Evolutionary conservation across 2,888 invertebrate species (phyloP).

Genomic region (Agrochola lota): DNA sequence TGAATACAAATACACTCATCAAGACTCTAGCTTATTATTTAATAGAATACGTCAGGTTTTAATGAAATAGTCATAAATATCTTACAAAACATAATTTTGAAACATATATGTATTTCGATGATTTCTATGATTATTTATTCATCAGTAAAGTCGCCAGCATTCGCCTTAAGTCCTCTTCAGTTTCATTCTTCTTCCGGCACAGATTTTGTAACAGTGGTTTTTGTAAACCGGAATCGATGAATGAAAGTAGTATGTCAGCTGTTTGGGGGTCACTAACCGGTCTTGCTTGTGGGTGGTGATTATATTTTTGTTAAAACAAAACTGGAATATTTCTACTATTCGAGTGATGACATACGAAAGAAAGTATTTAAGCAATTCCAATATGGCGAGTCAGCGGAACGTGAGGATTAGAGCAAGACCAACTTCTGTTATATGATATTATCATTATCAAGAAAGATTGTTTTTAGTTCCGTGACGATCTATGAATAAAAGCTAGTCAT

Average conservation of each 20-base stretch:
- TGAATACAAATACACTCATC: neutral
- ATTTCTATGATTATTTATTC: slow-evolving; percentile 1
- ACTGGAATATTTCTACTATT: slow-evolving; percentile 26
- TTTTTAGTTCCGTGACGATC: slow-evolving; percentile 37
- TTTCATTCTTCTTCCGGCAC: slow-evolving; percentile 47
- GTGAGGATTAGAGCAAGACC: slow-evolving; percentile 13
- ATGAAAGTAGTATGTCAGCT: slow-evolving; percentile 63
- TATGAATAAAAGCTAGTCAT: slow-evolving; percentile 39
- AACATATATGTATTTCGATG: neutral
- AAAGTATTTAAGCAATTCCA: slow-evolving; percentile 24
- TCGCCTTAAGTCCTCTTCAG: slow-evolving; percentile 13
- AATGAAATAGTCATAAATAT: neutral
- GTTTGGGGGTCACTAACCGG: slow-evolving; percentile 58
- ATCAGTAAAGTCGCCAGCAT: slow-evolving; percentile 23
- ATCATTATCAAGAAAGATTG: slow-evolving; percentile 35
- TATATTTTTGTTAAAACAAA: slow-evolving; percentile 41
- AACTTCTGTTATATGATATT: slow-evolving; percentile 32
- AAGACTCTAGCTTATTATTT: neutral
- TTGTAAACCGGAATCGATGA: slow-evolving; percentile 54
- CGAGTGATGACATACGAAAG: slow-evolving; percentile 19
- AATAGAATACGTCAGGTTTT: neutral
- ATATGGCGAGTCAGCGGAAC: slow-evolving; percentile 15
- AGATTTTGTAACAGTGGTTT: slow-evolving; percentile 33
- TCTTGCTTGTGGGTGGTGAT: slow-evolving; percentile 30
- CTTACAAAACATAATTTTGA: neutral